Evolutionary conservation across 2,888 invertebrate species (phyloP).

Genomic region (Xestia sexstrigata): DNA sequence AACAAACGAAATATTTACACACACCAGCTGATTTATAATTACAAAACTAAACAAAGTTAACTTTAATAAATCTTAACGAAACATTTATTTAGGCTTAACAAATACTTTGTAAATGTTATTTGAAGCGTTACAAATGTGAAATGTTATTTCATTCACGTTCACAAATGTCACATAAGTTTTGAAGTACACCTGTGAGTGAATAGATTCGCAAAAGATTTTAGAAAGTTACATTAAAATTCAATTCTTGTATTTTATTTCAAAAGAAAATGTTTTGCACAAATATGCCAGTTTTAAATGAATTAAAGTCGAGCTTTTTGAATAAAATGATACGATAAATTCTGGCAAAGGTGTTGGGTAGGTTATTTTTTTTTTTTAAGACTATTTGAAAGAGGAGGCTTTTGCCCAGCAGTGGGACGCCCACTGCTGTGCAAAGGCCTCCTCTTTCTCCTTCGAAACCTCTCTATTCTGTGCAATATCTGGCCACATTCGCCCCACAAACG

Average conservation of each 20-base stretch:
- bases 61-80: constrained; percentile 26
- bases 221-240: constrained; percentile 44
- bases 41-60: constrained; percentile 19
- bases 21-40: neutral
- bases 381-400: no score
- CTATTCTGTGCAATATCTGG: no score
- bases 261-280: neutral
- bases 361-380: no score
- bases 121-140: constrained; percentile 42
- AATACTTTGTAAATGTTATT: constrained; percentile 46
- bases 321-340: neutral
- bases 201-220: constrained; percentile 45
- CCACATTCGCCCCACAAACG: no score
- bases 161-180: constrained; percentile 51
- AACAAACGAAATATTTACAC: constrained; percentile 7
- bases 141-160: constrained; percentile 52
- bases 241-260: constrained; percentile 6
- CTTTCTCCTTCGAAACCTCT: no score
- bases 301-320: neutral
- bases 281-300: neutral
- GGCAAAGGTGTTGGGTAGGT: no score
- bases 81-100: constrained; percentile 34
- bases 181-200: constrained; percentile 55
- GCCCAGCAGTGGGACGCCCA: no score
- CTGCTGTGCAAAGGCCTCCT: no score